phyloP scores from a whole-genome alignment of 1,140 invertebrate genomes.

The Apis florea region DNA sequence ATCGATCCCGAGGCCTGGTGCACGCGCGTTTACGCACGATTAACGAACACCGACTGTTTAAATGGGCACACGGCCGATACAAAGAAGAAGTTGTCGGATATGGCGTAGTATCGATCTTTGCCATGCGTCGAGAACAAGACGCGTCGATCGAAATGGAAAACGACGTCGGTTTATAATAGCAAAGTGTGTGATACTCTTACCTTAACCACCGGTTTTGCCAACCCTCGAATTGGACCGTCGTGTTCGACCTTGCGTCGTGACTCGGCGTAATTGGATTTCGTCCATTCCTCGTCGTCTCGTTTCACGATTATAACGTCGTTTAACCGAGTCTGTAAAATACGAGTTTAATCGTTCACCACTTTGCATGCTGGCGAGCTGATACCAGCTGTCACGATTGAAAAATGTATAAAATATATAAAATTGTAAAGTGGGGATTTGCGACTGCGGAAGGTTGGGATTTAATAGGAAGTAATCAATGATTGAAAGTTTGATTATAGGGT shows the following conservation, averaged over 20 bases:
- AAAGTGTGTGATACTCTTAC: not conserved
- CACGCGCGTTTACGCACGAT: slow-evolving; percentile 23
- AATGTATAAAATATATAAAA: not conserved
- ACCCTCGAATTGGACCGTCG: too few species aligned
- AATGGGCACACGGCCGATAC: not conserved
- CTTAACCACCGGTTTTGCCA: not conserved
- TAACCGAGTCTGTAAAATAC: not conserved
- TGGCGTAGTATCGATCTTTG: not conserved
- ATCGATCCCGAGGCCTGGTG: slow-evolving; percentile 29
- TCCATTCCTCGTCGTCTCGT: not conserved
- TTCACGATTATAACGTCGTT: not conserved
- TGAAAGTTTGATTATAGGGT: not conserved
- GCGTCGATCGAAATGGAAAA: not conserved
- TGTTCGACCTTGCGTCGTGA: not conserved
- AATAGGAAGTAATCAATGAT: not conserved
- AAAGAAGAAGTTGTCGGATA: not conserved
- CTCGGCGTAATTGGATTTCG: not conserved
- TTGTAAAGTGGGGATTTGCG: not conserved
- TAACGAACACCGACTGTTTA: not conserved
- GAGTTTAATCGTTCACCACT: not conserved
- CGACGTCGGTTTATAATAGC: not conserved
- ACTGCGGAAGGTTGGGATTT: not conserved
- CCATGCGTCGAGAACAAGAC: not conserved
- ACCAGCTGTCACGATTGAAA: too few species aligned
- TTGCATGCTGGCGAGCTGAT: not conserved